A percentile compares a stretch with the other conserved stretches of the same genome.
Conservation (phyloP, 2,113 vertebrate genomes). For the Brachionichthys hirsutus region DNA sequence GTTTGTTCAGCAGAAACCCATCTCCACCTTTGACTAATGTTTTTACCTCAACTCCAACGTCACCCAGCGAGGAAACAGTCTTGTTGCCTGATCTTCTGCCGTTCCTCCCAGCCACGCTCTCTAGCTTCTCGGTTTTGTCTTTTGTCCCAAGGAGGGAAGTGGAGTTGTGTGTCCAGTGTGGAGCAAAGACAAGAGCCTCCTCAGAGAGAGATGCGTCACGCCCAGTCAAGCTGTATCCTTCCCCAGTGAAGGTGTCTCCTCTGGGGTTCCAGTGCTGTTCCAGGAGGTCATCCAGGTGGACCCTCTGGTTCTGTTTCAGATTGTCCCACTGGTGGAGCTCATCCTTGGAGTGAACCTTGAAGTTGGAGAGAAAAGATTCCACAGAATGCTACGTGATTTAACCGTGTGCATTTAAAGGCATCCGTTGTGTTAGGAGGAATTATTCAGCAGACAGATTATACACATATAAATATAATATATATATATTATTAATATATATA, state of each 20-base stretch:
- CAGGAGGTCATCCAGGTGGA: slow-evolving; percentile 70
- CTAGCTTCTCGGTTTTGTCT: slow-evolving; percentile 20
- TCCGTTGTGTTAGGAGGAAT: too few relatives aligned
- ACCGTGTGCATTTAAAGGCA: too few relatives aligned
- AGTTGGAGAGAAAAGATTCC: slow-evolving; percentile 34
- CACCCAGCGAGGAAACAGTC: slow-evolving; percentile 34
- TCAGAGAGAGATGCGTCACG: slow-evolving; percentile 36
- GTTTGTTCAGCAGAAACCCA: slow-evolving; percentile 15
- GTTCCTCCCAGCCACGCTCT: slow-evolving; percentile 16
- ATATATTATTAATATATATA: too few relatives aligned
- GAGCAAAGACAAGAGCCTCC: slow-evolving; percentile 31
- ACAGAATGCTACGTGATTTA: neutral
- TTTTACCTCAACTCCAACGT: slow-evolving; percentile 19
- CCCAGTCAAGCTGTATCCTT: slow-evolving; percentile 46
- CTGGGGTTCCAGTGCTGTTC: slow-evolving; percentile 70
- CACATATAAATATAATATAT: too few relatives aligned
- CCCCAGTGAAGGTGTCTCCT: slow-evolving; percentile 63
- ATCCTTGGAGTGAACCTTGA: slow-evolving; percentile 70
- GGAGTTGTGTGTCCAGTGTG: slow-evolving; percentile 66
- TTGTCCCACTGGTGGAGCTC: slow-evolving; percentile 77
- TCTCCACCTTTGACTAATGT: slow-evolving; percentile 18
- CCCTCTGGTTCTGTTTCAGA: slow-evolving; percentile 76
- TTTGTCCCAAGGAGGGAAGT: slow-evolving; percentile 39
- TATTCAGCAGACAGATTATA: too few relatives aligned
- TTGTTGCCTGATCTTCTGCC: slow-evolving; percentile 24